phyloP scores from a whole-genome alignment of 2,113 vertebrate genomes.

The Bostrychus sinensis region DNA sequence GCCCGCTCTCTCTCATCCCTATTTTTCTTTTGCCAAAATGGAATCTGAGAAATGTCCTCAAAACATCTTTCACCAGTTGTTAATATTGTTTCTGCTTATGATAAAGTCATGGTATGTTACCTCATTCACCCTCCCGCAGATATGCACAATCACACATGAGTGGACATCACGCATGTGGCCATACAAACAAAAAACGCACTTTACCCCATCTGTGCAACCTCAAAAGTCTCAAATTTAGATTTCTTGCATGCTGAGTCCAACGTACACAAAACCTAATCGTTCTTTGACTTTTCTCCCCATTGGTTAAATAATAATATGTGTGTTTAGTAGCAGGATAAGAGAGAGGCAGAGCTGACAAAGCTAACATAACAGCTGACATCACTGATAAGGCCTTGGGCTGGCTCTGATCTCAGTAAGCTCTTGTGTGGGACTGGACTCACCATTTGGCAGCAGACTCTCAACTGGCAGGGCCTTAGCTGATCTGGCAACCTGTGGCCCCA shows the following conservation, averaged over 20 bases:
- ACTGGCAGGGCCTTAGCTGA: slow-evolving; percentile 44
- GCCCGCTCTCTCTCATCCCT: slow-evolving; percentile 20
- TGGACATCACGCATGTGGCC: slow-evolving; percentile 26
- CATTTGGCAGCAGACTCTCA: slow-evolving; percentile 36
- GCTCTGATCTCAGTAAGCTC: slow-evolving; percentile 29
- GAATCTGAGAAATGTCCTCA: slow-evolving; percentile 70
- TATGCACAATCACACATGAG: slow-evolving; percentile 19
- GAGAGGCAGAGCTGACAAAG: slow-evolving; percentile 14
- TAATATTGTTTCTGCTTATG: slow-evolving; percentile 71
- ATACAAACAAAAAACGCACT: slow-evolving; percentile 24
- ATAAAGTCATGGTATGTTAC: slow-evolving; percentile 66
- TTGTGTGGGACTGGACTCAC: slow-evolving; percentile 35
- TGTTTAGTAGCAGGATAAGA: slow-evolving; percentile 18
- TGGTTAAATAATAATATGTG: slow-evolving; percentile 20
- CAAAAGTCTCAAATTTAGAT: slow-evolving; percentile 5
- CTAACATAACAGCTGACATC: slow-evolving; percentile 60
- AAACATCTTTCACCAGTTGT: slow-evolving; percentile 76
- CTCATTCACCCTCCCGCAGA: slow-evolving; percentile 29
- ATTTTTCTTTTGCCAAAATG: slow-evolving; percentile 49
- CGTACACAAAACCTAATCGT: slow-evolving; percentile 13
- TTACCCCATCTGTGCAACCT: slow-evolving; percentile 1
- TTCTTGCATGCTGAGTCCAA: slow-evolving; percentile 14
- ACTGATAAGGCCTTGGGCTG: slow-evolving; percentile 43
- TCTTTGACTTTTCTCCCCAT: neutral
- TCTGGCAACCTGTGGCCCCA: slow-evolving; percentile 42